These are phyloP conservation scores for Philypnodon macrostomus DNA, from an alignment of 2,797 vertebrate species.

Conservation along the genomic window DNA sequence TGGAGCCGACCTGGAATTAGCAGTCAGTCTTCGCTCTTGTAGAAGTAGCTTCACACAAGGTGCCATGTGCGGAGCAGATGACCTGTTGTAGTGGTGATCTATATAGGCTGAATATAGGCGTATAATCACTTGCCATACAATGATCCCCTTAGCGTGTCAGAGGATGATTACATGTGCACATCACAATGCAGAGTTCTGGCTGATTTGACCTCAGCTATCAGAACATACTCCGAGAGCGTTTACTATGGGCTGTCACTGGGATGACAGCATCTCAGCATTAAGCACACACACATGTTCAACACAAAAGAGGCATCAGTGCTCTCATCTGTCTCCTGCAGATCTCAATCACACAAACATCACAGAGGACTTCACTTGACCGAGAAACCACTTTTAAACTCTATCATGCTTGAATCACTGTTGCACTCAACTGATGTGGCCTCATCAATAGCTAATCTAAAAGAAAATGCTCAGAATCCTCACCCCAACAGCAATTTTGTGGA, in stretches of 20 bases:
- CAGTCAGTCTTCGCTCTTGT: constrained; percentile 21
- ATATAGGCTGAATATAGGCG: constrained; percentile 46
- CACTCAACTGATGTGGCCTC: constrained; percentile 31
- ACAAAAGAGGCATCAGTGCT: constrained; percentile 38
- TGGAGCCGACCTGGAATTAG: constrained; percentile 35
- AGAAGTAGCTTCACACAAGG: constrained; percentile 26
- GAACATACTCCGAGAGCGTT: constrained; percentile 35
- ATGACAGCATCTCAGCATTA: constrained; percentile 53
- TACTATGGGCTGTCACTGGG: constrained; percentile 37
- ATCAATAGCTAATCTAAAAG: constrained; percentile 16
- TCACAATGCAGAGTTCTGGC: constrained; percentile 51
- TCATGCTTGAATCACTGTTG: constrained; percentile 28
- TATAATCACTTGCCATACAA: constrained; percentile 50
- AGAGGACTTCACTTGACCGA: constrained; percentile 24
- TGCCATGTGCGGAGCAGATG: constrained; percentile 68
- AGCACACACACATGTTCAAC: constrained; percentile 59
- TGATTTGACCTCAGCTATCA: constrained; percentile 54
- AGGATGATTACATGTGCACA: constrained; percentile 59
- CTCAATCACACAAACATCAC: too few relatives aligned
- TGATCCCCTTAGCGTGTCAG: constrained; percentile 60
- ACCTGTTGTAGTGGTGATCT: constrained; percentile 41
- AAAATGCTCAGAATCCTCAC: not conserved
- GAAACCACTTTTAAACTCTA: constrained; percentile 36
- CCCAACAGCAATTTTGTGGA: constrained; percentile 29
- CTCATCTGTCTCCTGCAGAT: constrained; percentile 50